Conservation (phyloP, 2,113 vertebrate genomes). For the Vicugna pacos region DNA sequence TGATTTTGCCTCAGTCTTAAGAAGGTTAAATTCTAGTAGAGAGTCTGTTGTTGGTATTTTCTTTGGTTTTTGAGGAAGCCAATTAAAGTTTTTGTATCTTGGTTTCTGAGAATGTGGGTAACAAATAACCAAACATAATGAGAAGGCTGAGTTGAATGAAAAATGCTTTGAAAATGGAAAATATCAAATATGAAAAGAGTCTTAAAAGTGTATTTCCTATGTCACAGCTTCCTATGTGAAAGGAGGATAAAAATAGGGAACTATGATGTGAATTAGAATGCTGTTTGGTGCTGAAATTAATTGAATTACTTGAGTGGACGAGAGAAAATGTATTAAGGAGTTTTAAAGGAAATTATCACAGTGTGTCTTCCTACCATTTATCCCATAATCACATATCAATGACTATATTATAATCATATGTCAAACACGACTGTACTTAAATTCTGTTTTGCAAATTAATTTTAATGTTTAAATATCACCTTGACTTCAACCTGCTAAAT, state of each 20-base stretch:
- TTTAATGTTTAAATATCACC: slow-evolving; percentile 30
- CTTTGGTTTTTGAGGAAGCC: slow-evolving; percentile 50
- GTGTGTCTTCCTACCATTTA: neutral
- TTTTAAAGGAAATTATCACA: slow-evolving; percentile 27
- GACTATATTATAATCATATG: neutral
- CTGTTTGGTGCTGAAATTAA: neutral
- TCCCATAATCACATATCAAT: neutral
- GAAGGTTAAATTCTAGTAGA: neutral
- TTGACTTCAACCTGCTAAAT: slow-evolving; percentile 5
- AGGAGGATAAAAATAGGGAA: neutral
- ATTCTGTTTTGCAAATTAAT: slow-evolving; percentile 35
- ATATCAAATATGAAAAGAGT: neutral
- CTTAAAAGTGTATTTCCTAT: neutral
- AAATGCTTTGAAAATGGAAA: slow-evolving; percentile 67
- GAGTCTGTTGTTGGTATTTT: slow-evolving; percentile 27
- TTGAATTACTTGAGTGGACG: neutral
- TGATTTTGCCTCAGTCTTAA: slow-evolving; percentile 41
- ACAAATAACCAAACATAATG: slow-evolving; percentile 38
- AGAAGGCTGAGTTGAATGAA: slow-evolving; percentile 38
- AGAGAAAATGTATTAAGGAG: slow-evolving; percentile 16
- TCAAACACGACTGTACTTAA: neutral
- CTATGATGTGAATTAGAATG: neutral
- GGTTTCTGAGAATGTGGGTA: slow-evolving; percentile 25
- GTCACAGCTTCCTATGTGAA: neutral
- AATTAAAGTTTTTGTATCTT: slow-evolving; percentile 57